Base-by-base conservation (phyloP, 2,113 vertebrate species). In the Eidolon helvum region DNA sequence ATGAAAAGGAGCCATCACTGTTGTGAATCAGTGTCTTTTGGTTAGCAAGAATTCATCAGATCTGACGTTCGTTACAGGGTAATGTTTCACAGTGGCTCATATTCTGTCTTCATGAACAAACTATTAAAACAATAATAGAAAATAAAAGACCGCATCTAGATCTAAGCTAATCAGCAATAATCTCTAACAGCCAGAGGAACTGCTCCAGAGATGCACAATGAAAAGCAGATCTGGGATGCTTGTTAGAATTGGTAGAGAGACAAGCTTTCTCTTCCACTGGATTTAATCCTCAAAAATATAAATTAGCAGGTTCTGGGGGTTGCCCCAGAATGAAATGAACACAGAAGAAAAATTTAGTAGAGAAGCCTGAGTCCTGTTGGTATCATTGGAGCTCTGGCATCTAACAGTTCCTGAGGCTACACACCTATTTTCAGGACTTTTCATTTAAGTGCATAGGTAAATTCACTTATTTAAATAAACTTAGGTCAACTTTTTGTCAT, bases 21-120 rank as follows among this genome's bases (percentile, higher is more conserved):
- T 77, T 77, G 50, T 77, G 45, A 95, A 45, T 77, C 33, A 53
- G 4, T 69, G 28, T 92, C 69, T 80, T 96, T 50, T 15, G 2
- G 15, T 94, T 84, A 94, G 93, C 38, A 95, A 75, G 57, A 87
- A 90, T 74, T 90, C 59, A 45, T 95, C n/a, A 53, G 30, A 85
- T 50, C 45, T 66, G 28, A 72, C 88, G 53, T 88, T n/a, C 50
- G 50, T 65, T 59, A 88, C 12, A 65, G 38, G 8, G 72, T 38
- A 75, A 8, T 69, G n/a, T 59, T 84, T 90, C 77, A 21, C n/a
- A 69, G 21, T 77, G 48, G 26, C 33, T 72, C 71, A 72, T 6
- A 68, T 5, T 83, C 50, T 65, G 14, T 72, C 57, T 91, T 95
- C 45, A 30, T 88, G 43, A 11, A 24, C 28, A 74, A 83, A 55